A percentile compares a stretch with the other conserved stretches of the same genome.
Conservation (phyloP, 2,797 vertebrate genomes). For the Otolemur crassicaudatus region DNA sequence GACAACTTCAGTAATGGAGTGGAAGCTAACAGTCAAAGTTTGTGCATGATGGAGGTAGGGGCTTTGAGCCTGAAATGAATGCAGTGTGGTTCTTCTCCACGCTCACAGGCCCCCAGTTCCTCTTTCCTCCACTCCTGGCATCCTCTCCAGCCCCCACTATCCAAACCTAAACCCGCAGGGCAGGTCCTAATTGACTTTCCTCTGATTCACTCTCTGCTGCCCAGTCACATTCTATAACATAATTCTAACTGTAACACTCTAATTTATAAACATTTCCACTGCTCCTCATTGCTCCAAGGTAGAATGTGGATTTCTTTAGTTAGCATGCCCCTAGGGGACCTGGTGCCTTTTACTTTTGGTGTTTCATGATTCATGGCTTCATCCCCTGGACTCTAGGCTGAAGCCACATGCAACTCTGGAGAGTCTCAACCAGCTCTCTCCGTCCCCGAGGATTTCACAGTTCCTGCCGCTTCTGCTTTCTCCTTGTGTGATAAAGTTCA, state of each 20-base stretch:
- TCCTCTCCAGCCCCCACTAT: neutral
- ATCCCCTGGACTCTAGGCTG: fast-evolving
- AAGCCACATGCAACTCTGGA: too few relatives aligned
- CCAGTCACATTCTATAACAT: fast-evolving
- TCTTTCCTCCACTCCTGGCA: too few relatives aligned
- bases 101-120: too few relatives aligned
- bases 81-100: neutral
- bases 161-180: neutral
- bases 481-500: fast-evolving
- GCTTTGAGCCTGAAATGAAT: neutral
- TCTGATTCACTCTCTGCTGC: neutral
- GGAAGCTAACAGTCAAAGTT: too few relatives aligned
- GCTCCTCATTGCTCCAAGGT: too few relatives aligned
- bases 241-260: neutral
- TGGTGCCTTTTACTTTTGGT: fast-evolving
- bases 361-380: neutral
- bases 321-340: neutral
- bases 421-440: neutral
- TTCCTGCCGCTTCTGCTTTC: neutral
- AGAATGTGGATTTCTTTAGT: too few relatives aligned
- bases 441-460: neutral
- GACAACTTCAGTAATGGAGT: too few relatives aligned
- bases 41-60: too few relatives aligned
- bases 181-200: too few relatives aligned
- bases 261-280: too few relatives aligned